These are phyloP conservation scores for Characodon lateralis DNA, from an alignment of 2,797 vertebrate genomes.

Conservation along the genomic window DNA sequence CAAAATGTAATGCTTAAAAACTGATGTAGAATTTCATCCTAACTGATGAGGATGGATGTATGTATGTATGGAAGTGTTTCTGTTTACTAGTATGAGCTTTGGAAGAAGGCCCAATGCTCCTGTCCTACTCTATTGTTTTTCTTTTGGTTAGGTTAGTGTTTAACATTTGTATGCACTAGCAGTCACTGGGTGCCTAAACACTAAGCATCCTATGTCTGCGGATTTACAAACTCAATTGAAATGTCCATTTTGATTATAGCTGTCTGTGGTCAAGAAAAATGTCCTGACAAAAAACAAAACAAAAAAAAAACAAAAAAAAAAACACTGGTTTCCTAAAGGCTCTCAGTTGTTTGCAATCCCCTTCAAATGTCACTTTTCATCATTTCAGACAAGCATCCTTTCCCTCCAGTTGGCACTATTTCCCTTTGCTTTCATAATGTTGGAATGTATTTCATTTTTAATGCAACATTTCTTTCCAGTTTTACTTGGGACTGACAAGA, in stretches of 20 bases:
- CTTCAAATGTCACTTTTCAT: slow-evolving; percentile 61
- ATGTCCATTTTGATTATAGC: slow-evolving; percentile 56
- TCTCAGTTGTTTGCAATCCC: slow-evolving; percentile 33
- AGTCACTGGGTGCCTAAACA: slow-evolving; percentile 37
- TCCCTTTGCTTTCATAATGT: slow-evolving; percentile 7
- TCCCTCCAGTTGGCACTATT: slow-evolving; percentile 11
- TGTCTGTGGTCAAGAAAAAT: slow-evolving; percentile 35
- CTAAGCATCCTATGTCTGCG: slow-evolving; percentile 15
- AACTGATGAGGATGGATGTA: neutral
- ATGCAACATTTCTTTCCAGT: neutral
- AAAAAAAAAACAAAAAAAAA: slow-evolving; percentile 3
- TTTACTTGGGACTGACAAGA: slow-evolving; percentile 11
- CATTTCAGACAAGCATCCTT: slow-evolving; percentile 40
- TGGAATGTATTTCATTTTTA: slow-evolving; percentile 21
- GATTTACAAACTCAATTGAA: slow-evolving; percentile 47
- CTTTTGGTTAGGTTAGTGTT: slow-evolving; percentile 18
- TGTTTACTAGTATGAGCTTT: slow-evolving; percentile 33
- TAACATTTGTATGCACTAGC: slow-evolving; percentile 56
- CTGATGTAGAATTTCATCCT: neutral
- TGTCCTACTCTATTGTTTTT: slow-evolving; percentile 26
- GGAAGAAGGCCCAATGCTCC: slow-evolving; percentile 45
- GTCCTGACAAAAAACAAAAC: slow-evolving; percentile 42
- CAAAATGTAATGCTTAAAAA: neutral
- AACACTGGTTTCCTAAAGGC: slow-evolving; percentile 38
- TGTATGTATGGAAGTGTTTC: neutral